Percentiles rank a stretch among this genome's conserved stretches.
Evolutionary conservation across 1,140 invertebrate genomes (phyloP).

Genomic region (Delia radicum): DNA sequence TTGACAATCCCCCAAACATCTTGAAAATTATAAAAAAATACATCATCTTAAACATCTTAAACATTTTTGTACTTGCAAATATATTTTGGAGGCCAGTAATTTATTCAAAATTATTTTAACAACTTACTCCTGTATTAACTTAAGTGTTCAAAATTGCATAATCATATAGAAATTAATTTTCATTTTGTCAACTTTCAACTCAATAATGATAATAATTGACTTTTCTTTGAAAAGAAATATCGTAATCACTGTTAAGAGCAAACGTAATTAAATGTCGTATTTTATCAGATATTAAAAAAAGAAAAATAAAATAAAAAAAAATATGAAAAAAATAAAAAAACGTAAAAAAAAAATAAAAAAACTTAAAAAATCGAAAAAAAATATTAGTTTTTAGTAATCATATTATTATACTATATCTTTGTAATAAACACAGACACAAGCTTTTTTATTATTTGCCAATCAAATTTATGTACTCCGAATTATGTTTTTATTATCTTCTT

Average conservation of each 20-base stretch:
- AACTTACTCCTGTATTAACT: conserved; percentile 28
- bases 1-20: conserved; percentile 19
- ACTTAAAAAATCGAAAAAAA: conserved; percentile 30
- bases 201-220: neutral
- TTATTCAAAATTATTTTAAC: neutral
- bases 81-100: conserved; percentile 11
- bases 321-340: conserved; percentile 34
- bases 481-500: neutral
- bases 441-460: conserved; percentile 20
- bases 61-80: neutral
- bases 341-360: conserved; percentile 32
- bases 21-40: neutral
- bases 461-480: neutral
- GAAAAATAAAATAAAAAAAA: conserved; percentile 5
- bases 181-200: neutral
- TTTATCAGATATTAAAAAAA: conserved; percentile 30
- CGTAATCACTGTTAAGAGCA: conserved; percentile 48
- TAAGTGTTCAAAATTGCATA: conserved; percentile 35
- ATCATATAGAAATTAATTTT: conserved; percentile 28
- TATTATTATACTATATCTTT: conserved; percentile 19
- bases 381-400: conserved; percentile 22
- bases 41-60: neutral
- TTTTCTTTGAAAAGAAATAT: conserved; percentile 9
- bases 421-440: conserved; percentile 8
- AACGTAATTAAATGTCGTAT: conserved; percentile 40